Evolutionary conservation across 2,888 invertebrate species (phyloP).

Genomic region (Therioaphis trifolii): DNA sequence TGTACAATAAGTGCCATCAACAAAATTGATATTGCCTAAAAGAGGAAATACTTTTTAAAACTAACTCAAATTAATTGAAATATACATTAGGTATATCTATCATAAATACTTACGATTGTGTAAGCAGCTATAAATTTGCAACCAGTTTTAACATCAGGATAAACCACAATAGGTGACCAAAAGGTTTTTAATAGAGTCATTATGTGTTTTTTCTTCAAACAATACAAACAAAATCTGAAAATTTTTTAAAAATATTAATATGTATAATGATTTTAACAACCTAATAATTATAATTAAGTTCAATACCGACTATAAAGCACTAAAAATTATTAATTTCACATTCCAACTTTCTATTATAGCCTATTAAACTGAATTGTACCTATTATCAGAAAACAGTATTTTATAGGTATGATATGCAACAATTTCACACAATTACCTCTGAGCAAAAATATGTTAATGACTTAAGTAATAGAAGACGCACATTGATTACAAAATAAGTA

Average conservation of each 20-base stretch:
- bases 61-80: neutral
- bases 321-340: neutral
- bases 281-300: neutral
- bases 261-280: neutral
- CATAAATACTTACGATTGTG: conserved; percentile 72
- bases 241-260: neutral
- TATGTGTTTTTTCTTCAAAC: conserved; percentile 41
- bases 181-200: conserved; percentile 83
- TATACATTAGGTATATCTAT: conserved; percentile 19
- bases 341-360: neutral
- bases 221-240: conserved; percentile 6
- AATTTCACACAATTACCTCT: neutral
- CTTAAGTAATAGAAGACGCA: neutral
- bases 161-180: conserved; percentile 91
- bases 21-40: conserved; percentile 77
- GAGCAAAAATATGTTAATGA: neutral
- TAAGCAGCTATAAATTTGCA: conserved; percentile 84
- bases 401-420: no score
- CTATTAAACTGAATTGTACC: neutral
- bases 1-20: conserved; percentile 81
- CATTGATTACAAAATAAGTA: neutral
- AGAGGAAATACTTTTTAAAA: conserved; percentile 64
- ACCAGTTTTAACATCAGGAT: conserved; percentile 80
- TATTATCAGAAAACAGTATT: neutral
- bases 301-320: neutral